phyloP scores from a whole-genome alignment of 2,888 invertebrate species.

The Amphipyra tragopoginis region DNA sequence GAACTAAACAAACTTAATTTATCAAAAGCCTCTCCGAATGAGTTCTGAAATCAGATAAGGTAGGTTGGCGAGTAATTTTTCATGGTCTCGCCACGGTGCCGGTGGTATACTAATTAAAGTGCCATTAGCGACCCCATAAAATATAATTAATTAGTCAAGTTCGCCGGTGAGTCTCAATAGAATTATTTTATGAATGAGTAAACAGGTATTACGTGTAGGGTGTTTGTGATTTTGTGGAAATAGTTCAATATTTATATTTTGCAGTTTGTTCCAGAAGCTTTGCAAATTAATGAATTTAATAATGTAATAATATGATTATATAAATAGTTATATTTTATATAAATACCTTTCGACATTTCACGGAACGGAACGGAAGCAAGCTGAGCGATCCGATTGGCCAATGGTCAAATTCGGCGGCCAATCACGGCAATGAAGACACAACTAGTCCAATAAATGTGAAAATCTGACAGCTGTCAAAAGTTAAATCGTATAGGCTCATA shows the following conservation, averaged over 20 bases:
- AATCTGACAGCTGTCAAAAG: too few relatives aligned
- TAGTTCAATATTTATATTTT: neutral
- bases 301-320: too few relatives aligned
- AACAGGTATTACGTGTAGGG: constrained; percentile 58
- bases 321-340: too few relatives aligned
- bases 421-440: too few relatives aligned
- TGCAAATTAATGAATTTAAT: too few relatives aligned
- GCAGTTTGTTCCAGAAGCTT: too few relatives aligned
- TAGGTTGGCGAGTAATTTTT: constrained; percentile 51
- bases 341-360: too few relatives aligned
- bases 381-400: too few relatives aligned
- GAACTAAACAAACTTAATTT: constrained; percentile 37
- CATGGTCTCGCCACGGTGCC: constrained; percentile 20
- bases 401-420: too few relatives aligned
- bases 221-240: constrained; percentile 22
- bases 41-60: constrained; percentile 47
- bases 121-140: constrained; percentile 61
- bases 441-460: too few relatives aligned
- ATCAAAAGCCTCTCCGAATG: constrained; percentile 45
- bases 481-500: too few relatives aligned
- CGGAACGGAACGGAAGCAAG: too few relatives aligned
- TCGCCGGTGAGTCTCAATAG: constrained; percentile 50
- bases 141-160: constrained; percentile 64
- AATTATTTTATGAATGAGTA: constrained; percentile 60
- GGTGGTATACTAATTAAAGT: constrained; percentile 58